Conservation (phyloP, 2,797 vertebrate species). For the Tiaroga cobitis region DNA sequence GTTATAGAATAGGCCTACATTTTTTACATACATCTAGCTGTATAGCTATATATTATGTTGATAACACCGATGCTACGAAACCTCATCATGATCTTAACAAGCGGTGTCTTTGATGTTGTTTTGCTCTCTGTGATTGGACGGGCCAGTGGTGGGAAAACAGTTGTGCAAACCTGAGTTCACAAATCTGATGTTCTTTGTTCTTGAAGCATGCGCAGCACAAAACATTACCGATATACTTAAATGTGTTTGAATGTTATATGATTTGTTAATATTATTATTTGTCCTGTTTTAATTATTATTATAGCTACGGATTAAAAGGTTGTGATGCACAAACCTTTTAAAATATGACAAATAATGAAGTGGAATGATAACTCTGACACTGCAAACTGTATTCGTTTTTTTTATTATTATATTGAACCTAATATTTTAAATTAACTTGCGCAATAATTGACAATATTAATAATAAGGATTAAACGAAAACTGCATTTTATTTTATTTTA, state of each 20-base stretch:
- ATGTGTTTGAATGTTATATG: not conserved
- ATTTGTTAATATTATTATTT: not conserved
- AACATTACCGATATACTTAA: not conserved
- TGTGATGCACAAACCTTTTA: not conserved
- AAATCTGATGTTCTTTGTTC: constrained; percentile 16
- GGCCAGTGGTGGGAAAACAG: not conserved
- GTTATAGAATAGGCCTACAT: not conserved
- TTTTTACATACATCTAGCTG: too few relatives aligned
- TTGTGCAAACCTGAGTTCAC: not conserved
- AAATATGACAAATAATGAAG: not conserved
- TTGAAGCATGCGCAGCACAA: not conserved
- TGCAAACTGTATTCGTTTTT: not conserved
- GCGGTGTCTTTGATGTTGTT: not conserved
- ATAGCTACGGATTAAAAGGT: not conserved
- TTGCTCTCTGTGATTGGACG: constrained; percentile 8
- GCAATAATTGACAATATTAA: not conserved
- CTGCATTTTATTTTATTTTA: not conserved
- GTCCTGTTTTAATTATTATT: not conserved
- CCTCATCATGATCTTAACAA: not conserved
- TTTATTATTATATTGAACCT: not conserved
- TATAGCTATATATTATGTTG: not conserved
- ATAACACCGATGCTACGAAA: not conserved
- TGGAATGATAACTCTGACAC: not conserved
- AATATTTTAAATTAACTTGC: not conserved
- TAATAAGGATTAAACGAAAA: not conserved